A percentile compares a stretch with the other conserved stretches of the same genome.
Evolutionary conservation across 2,888 invertebrate species (phyloP).

Genomic region (Spicauda simplicius): DNA sequence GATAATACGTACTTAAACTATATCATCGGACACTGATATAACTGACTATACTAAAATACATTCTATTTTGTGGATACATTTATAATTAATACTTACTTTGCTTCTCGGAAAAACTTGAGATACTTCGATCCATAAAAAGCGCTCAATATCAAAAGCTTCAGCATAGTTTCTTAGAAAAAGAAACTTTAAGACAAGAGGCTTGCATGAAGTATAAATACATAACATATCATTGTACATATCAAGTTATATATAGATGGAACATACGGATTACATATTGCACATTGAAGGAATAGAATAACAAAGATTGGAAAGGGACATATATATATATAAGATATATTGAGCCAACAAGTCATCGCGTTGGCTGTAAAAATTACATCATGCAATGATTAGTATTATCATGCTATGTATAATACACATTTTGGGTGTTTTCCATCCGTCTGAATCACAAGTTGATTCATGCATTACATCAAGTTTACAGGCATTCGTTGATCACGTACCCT

Average conservation of each 20-base stretch:
- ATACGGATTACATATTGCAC: not conserved
- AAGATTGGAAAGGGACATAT: not conserved
- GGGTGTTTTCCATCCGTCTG: conserved; percentile 41
- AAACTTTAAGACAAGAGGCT: conserved; percentile 1
- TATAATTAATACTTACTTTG: conserved; percentile 3
- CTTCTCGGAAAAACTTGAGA: not conserved
- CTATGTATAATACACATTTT: conserved; percentile 42
- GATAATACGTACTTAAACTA: too few relatives aligned
- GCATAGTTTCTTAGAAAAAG: conserved; percentile 6
- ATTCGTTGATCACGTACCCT: conserved; percentile 89
- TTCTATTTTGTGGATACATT: not conserved
- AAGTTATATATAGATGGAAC: not conserved
- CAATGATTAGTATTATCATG: conserved; percentile 50
- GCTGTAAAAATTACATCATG: conserved; percentile 36
- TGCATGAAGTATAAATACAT: not conserved
- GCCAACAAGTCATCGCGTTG: conserved; percentile 46
- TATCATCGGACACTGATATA: too few relatives aligned
- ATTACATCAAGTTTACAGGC: conserved; percentile 46
- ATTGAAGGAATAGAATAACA: not conserved
- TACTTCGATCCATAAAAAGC: conserved; percentile 6
- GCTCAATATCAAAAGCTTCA: conserved; percentile 14
- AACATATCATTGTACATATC: not conserved
- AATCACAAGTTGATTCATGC: conserved; percentile 58
- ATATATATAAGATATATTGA: conserved; percentile 6
- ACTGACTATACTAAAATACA: not conserved